phyloP scores from a whole-genome alignment of 64 coral and sea anemone species.

The Montipora foliosa region DNA sequence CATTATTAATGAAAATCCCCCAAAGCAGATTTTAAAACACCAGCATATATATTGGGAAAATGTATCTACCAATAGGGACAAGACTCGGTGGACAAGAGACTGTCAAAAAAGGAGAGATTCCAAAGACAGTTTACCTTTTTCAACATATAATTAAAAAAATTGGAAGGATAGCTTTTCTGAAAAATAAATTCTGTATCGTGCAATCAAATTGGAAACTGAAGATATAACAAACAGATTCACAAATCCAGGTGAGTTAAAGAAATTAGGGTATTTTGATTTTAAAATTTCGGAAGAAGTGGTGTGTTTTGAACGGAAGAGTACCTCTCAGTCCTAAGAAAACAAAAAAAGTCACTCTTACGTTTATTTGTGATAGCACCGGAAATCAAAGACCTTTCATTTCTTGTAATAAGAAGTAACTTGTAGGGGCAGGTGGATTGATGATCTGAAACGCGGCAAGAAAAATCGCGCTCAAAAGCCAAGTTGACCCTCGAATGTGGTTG shows the following conservation, averaged over 20 bases:
- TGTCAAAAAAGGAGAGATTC: conserved; percentile 15
- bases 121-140: conserved; percentile 36
- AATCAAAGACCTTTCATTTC: conserved; percentile 20
- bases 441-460: not conserved
- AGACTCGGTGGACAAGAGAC: not conserved
- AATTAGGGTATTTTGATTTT: too few species aligned
- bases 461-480: not conserved
- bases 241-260: too few species aligned
- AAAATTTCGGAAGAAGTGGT: not conserved
- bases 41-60: not conserved
- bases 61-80: conserved; percentile 35
- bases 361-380: conserved; percentile 46
- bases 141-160: conserved; percentile 45
- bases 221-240: too few species aligned
- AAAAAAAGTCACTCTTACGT: conserved; percentile 26
- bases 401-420: conserved; percentile 3
- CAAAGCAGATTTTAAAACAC: conserved; percentile 28
- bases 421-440: not conserved
- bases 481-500: not conserved
- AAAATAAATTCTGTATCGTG: not conserved
- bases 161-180: not conserved
- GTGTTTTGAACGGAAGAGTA: not conserved
- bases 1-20: conserved; percentile 44
- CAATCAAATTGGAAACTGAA: too few species aligned
- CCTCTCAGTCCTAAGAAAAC: not conserved